Percentiles rank a stretch among this genome's conserved stretches.
Conservation (phyloP, 1,140 invertebrate species). For the Pararge aegeria region DNA sequence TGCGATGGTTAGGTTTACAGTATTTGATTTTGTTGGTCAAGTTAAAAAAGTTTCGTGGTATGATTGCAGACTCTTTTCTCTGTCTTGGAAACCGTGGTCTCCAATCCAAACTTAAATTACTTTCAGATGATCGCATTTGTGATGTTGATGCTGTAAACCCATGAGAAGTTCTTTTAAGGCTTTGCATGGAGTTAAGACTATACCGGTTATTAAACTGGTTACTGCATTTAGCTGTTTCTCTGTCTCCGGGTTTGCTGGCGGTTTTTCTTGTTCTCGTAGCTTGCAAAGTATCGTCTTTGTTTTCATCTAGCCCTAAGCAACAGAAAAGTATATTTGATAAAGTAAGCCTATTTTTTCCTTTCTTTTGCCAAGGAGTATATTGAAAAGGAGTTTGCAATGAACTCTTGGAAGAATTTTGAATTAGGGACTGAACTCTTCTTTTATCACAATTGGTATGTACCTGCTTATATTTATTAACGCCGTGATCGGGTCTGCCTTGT, state of each 20-base stretch:
- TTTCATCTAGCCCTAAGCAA: conserved; percentile 3
- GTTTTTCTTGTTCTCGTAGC: conserved; percentile 3
- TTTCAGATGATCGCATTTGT: conserved; percentile 31
- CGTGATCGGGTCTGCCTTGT: not conserved
- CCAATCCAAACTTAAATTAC: conserved; percentile 25
- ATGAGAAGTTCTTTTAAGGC: conserved; percentile 40
- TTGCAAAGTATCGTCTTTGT: not conserved
- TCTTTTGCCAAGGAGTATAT: not conserved
- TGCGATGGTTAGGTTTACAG: conserved; percentile 18
- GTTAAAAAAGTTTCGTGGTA: conserved; percentile 32
- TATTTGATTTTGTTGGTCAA: conserved; percentile 34
- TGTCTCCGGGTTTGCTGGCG: not conserved
- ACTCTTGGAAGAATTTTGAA: not conserved
- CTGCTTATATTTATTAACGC: not conserved
- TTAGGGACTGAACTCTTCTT: not conserved
- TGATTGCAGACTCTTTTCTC: conserved; percentile 22
- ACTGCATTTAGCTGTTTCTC: not conserved
- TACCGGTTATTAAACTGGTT: conserved; percentile 34
- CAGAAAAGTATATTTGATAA: conserved; percentile 8
- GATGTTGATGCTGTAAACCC: conserved; percentile 35
- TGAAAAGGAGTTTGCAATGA: not conserved
- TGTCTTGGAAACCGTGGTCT: conserved; percentile 21
- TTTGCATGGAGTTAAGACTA: conserved; percentile 36
- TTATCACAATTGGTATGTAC: not conserved
- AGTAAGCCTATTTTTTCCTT: conserved; percentile 2